Evolutionary conservation across 2,113 vertebrate genomes (phyloP), one percentile per base, ranked within the genome.

Genomic region (Otocyon megalotis): DNA sequence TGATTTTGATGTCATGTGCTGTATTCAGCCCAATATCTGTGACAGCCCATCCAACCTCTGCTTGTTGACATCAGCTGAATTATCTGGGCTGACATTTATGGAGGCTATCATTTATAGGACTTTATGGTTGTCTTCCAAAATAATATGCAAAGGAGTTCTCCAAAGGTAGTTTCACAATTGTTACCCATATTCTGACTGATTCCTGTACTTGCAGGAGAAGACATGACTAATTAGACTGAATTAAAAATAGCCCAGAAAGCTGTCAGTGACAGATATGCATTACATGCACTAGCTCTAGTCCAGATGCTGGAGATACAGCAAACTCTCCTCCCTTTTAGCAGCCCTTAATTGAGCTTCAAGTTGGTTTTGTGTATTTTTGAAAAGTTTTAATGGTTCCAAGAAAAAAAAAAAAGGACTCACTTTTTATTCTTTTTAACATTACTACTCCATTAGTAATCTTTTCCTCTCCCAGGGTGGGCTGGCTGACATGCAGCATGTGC

Each of bases 221-320:
- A 98, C 88, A 96, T 97, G 96, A 97, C 90, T 98, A 98, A 98
- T 98, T 97, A 97, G 88, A 96, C 35, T 96, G 96, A 97, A 97
- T 98, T 98, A 97, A 98, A 94, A 98, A 98, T 97, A 95, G 93
- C 86, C 86, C 87, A 97, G 97, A 97, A 98, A 98, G 65, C 97
- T 98, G 96, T 97, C 98, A 97, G 97, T 96, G 98, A 98, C 97
- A 97, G 97, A 98, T 97, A 98, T 19, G 58, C 67, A 71, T 97
- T 94, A 60, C 82, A 97, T 54, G 54, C 1, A 2, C 85, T 90
- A 98, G 88, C 90, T 92, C 83, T 84, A 94, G 88, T 96, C 97
- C 97, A 98, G 98, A 98, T 98, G 90, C 95, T 97, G 74, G 92
- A 96, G 97, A 96, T 94, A 97, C 0, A 90, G 83, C 58, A 96